Evolutionary conservation across 2,888 invertebrate genomes (phyloP).

Genomic region (Monopis laevigella): DNA sequence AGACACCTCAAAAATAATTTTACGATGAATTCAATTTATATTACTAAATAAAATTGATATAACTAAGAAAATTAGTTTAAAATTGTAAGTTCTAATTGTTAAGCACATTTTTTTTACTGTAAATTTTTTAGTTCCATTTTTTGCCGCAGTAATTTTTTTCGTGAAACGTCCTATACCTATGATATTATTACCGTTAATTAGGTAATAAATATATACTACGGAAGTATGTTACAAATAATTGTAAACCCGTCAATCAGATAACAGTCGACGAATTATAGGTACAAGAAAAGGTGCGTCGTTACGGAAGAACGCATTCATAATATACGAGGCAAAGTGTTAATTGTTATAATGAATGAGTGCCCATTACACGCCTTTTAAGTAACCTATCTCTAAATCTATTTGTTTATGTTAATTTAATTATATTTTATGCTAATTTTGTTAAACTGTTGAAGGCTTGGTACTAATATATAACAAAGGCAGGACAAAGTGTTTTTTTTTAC

Average conservation of each 20-base stretch:
- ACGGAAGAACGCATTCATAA: conserved; percentile 35
- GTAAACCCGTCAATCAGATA: conserved; percentile 21
- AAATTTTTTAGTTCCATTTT: too few species aligned
- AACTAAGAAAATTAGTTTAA: too few species aligned
- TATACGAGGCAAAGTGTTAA: conserved; percentile 54
- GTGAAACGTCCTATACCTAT: too few species aligned
- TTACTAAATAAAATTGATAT: too few species aligned
- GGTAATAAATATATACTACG: neutral
- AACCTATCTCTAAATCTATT: conserved; percentile 41
- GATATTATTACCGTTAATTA: too few species aligned
- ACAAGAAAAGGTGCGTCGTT: conserved; percentile 25
- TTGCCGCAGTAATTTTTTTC: too few species aligned
- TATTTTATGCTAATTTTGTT: conserved; percentile 7
- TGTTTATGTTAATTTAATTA: conserved; percentile 39
- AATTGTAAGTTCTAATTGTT: too few species aligned
- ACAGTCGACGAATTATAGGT: conserved; percentile 28
- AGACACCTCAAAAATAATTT: too few species aligned
- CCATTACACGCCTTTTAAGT: conserved; percentile 33
- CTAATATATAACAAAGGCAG: neutral
- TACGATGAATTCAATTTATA: too few species aligned
- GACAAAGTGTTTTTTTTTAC: too few species aligned
- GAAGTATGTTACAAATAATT: conserved; percentile 1
- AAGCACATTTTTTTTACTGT: too few species aligned
- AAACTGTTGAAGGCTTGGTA: conserved; percentile 6
- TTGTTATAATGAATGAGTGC: conserved; percentile 50